Base-by-base conservation (phyloP, 2,113 vertebrate species). In the Pseudolaguvia tuberculata region DNA sequence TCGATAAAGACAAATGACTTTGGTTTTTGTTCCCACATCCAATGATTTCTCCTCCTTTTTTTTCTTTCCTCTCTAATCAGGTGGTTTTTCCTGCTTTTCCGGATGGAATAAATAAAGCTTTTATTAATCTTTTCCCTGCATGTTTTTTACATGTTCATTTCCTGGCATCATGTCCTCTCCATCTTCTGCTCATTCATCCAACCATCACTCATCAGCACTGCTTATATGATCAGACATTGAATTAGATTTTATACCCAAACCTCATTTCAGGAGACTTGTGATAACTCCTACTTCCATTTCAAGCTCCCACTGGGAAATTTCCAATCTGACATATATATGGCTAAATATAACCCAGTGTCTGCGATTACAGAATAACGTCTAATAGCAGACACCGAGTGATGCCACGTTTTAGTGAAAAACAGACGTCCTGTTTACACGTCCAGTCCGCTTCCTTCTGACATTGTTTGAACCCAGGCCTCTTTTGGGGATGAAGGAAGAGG, bases 391-490 rank as follows among this genome's bases (percentile, higher is more conserved):
- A 50, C 35, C 42, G 70, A 62, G 39, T 18, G 56, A 62, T 63
- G 72, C 70, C 59, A 58, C 51, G 11, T 70, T 42, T n/a, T 14
- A 51, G 52, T 21, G 18, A 57, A 75, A 71, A 77, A 70, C 31
- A 45, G 29, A 66, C 72, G 58, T 79, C 56, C 62, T 76, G 74
- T 82, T 76, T 79, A 67, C 67, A 50, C 53, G 77, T 74, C 65
- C 70, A 59, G 80, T 74, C 58, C 52, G 66, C 66, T 79, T 79
- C 66, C 74, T 73, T 39, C 29, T 27, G 59, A 71, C 76, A 67
- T 45, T 45, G 66, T 55, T 61, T 82, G 70, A 79, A 79, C 74
- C 68, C 74, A 48, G 75, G 39, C 66, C 47, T 59, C 13, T 42
- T 51, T 39, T 27, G 73, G 73, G 47, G 20, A 11, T 21, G 61